Evolutionary conservation across 2,888 invertebrate species (phyloP), one percentile per base, ranked within the genome.

Genomic region (Ormyrus nitidulus): DNA sequence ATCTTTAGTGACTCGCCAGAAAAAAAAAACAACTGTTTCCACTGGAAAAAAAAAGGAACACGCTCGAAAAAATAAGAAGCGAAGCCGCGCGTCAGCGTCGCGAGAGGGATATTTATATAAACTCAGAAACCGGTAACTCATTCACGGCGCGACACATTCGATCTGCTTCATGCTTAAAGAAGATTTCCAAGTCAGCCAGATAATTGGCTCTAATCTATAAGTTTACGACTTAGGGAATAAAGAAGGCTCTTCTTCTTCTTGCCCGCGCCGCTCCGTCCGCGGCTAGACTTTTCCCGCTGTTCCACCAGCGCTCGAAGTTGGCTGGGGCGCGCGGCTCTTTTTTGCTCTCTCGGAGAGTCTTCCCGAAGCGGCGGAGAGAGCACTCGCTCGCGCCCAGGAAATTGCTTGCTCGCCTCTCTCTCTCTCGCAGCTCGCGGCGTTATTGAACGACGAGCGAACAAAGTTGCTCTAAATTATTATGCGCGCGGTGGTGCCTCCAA

Each of bases 401-500:
- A 72, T 80, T 71, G 59, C 75, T 66, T 71, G 59, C 74, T 69
- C 62, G 7, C 54, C 11, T 62, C 62, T 62, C 69, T 34, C 83
- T 83, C 77, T 78, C 77, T 46, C 78, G 82, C 83, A 83, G 84
- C 84, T 83, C 84, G 81, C 84, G 83, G 85, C 84, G 83, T 84
- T 85, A 85, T 85, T 84, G 85, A 85, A 85, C 84, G 83, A 84
- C 84, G 83, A 83, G 81, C 83, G 85, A 83, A 84, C 85, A 85
- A 85, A 85, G 84, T 86, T 85, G 83, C 84, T 84, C 84, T 83
- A 85, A 86, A 86, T 86, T 84, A 86, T 85, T 84, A 85, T 84
- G 84, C 84, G 84, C 84, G 83, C 62, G 53, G 69, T 49, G 49
- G 34, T 34, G 34, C 34, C 34, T 34, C 34, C 34, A 34, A 34